Percentiles rank a stretch among this genome's conserved stretches.
These are phyloP conservation scores for Stegana nigrithorax DNA, from an alignment of 2,888 invertebrate genomes.

Conservation along the genomic window DNA sequence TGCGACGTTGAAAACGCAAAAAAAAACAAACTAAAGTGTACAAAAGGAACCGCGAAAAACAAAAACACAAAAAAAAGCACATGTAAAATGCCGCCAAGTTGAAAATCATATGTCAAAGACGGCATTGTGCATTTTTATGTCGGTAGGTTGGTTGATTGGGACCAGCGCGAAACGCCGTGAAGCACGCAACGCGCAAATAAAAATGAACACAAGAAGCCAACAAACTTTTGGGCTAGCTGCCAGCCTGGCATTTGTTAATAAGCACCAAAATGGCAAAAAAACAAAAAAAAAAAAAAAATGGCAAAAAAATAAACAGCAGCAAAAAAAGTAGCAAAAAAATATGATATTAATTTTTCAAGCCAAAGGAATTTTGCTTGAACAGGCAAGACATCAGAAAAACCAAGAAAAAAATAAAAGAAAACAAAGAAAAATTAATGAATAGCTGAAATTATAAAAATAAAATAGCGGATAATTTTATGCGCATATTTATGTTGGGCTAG, in stretches of 20 bases:
- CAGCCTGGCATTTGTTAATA: no score
- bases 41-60: background rate
- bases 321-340: slow-evolving; percentile 34
- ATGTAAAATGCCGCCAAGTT: background rate
- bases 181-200: slow-evolving; percentile 51
- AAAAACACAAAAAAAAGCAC: background rate
- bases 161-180: slow-evolving; percentile 45
- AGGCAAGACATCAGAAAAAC: no score
- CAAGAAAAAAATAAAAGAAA: slow-evolving; percentile 37
- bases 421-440: slow-evolving; percentile 30
- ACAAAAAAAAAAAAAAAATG: slow-evolving; percentile 10
- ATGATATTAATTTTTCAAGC: slow-evolving; percentile 55
- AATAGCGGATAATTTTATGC: slow-evolving; percentile 30
- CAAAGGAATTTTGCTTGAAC: slow-evolving; percentile 33
- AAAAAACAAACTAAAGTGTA: background rate
- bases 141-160: background rate
- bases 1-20: slow-evolving; percentile 38
- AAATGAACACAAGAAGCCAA: slow-evolving; percentile 26
- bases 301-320: background rate
- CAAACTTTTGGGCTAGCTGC: no score
- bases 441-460: no score
- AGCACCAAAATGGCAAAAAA: slow-evolving; percentile 24
- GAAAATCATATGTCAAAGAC: background rate
- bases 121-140: background rate
- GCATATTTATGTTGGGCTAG: slow-evolving; percentile 33